Evolutionary conservation across 2,888 invertebrate genomes (phyloP).

Genomic region (Bibio marci): DNA sequence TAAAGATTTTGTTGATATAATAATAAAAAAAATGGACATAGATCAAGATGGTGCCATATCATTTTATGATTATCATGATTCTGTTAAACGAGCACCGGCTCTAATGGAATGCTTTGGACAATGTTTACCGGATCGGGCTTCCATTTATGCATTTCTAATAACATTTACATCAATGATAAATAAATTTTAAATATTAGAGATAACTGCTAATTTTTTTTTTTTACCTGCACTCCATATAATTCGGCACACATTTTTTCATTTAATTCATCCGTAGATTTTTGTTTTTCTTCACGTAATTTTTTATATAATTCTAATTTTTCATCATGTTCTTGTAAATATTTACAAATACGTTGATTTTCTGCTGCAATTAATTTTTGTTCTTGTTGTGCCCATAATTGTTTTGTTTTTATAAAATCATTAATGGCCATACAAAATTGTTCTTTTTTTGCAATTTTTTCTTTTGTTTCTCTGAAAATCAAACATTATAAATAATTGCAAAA

Average conservation of each 20-base stretch:
- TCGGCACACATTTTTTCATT: slow-evolving; percentile 16
- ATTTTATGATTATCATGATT: slow-evolving; percentile 43
- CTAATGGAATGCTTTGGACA: slow-evolving; percentile 56
- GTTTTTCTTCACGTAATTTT: slow-evolving; percentile 7
- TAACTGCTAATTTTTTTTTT: not conserved
- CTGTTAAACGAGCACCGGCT: slow-evolving; percentile 44
- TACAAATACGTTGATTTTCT: slow-evolving; percentile 27
- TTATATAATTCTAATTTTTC: slow-evolving; percentile 19
- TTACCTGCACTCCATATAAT: slow-evolving; percentile 14
- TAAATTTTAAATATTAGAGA: too few species aligned
- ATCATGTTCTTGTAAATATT: slow-evolving; percentile 23
- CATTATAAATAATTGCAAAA: slow-evolving; percentile 4
- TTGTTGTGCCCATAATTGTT: slow-evolving; percentile 25
- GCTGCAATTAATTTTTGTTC: slow-evolving; percentile 24
- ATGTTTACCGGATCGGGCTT: slow-evolving; percentile 43
- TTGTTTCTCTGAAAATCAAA: slow-evolving; percentile 17
- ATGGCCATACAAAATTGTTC: slow-evolving; percentile 29
- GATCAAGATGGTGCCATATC: slow-evolving; percentile 60
- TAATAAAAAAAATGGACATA: slow-evolving; percentile 54
- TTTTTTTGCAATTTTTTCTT: slow-evolving; percentile 26
- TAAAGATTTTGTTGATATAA: slow-evolving; percentile 55
- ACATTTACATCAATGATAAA: slow-evolving; percentile 3
- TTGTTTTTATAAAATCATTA: slow-evolving; percentile 25
- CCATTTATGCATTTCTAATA: slow-evolving; percentile 4
- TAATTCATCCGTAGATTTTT: slow-evolving; percentile 10